Evolutionary conservation across 2,113 vertebrate species (phyloP).

Genomic region (Barbus barbus): DNA sequence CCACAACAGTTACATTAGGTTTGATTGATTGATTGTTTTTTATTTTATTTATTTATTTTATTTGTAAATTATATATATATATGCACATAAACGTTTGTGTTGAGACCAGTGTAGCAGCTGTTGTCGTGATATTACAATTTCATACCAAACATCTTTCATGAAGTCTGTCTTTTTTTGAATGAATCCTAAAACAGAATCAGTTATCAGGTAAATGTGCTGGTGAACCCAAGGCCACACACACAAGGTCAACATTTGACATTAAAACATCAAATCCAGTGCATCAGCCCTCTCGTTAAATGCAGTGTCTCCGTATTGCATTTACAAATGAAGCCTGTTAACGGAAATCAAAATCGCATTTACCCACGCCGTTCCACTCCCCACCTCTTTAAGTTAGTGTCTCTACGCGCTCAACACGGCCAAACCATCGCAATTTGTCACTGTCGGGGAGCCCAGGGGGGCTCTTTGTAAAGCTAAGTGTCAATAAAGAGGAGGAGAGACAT

Average conservation of each 20-base stretch:
- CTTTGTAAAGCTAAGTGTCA: conserved; percentile 80
- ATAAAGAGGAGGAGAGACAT: conserved; percentile 76
- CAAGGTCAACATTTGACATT: conserved; percentile 15
- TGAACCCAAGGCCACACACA: neutral
- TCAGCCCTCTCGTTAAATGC: conserved; percentile 8
- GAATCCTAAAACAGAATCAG: neutral
- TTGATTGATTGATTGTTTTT: too few relatives aligned
- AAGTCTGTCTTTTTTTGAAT: neutral
- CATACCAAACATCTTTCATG: neutral
- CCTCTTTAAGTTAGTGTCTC: conserved; percentile 39
- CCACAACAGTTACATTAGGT: too few relatives aligned
- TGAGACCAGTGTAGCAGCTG: neutral
- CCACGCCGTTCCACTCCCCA: conserved; percentile 21
- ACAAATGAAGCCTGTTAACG: conserved; percentile 62
- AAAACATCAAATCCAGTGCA: neutral
- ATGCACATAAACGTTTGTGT: neutral
- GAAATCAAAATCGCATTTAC: conserved; percentile 64
- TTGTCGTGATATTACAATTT: neutral
- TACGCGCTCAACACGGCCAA: conserved; percentile 26
- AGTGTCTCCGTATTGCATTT: conserved; percentile 38
- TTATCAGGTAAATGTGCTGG: conserved; percentile 8
- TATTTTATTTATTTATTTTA: too few relatives aligned
- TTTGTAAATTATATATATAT: too few relatives aligned
- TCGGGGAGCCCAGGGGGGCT: conserved; percentile 58
- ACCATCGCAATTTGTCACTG: conserved; percentile 58